phyloP scores from a whole-genome alignment of 2,888 invertebrate species.

The Torymus texanus region DNA sequence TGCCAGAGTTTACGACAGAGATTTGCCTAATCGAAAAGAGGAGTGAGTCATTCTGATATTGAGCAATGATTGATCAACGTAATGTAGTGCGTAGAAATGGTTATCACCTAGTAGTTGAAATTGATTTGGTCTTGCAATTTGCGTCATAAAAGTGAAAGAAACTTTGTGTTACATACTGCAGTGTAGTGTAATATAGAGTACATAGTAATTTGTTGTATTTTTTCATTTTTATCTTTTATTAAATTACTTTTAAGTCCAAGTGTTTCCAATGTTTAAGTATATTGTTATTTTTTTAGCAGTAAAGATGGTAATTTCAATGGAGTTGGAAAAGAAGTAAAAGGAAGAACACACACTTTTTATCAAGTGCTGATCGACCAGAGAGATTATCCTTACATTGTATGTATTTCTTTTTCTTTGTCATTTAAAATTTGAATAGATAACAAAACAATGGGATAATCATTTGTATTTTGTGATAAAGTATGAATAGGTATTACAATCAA shows the following conservation, averaged over 20 bases:
- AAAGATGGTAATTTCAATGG: slow-evolving; percentile 70
- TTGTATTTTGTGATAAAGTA: background rate
- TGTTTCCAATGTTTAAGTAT: no score
- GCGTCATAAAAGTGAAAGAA: no score
- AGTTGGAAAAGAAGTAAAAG: slow-evolving; percentile 91
- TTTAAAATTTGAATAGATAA: background rate
- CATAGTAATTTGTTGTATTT: no score
- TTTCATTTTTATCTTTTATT: no score
- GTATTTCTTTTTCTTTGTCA: slow-evolving; percentile 69
- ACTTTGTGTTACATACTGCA: no score
- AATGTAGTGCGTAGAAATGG: no score
- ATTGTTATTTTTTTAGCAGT: slow-evolving; percentile 60
- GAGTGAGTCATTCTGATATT: slow-evolving; percentile 64
- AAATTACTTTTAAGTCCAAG: no score
- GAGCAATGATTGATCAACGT: no score
- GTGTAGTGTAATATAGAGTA: no score
- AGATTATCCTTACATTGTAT: slow-evolving; percentile 97
- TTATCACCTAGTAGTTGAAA: no score
- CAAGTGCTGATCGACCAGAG: slow-evolving; percentile 98
- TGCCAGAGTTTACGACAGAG: slow-evolving; percentile 95
- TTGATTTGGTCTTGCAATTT: no score
- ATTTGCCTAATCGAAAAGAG: slow-evolving; percentile 84
- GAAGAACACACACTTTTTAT: slow-evolving; percentile 95
- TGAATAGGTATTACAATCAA: no score
- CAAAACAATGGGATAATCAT: background rate